phyloP scores from a whole-genome alignment of 2,113 vertebrate species.

The Holacanthus passer region DNA sequence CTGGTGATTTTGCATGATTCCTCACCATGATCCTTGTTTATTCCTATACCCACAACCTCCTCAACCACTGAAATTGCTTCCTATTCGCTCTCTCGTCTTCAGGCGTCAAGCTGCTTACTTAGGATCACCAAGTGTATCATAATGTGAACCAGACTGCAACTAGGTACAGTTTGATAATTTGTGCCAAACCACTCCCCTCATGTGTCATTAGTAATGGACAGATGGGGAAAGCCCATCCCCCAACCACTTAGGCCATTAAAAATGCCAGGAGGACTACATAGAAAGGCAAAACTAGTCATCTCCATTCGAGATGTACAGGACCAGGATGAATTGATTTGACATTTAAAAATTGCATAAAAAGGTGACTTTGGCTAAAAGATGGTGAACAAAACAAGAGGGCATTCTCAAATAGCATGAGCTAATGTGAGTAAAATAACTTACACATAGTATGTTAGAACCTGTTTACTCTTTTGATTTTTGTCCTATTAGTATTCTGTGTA shows the following conservation, averaged over 20 bases:
- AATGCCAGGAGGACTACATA: neutral
- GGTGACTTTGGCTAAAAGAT: neutral
- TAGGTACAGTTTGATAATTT: constrained; percentile 13
- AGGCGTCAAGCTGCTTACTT: neutral
- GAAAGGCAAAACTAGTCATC: neutral
- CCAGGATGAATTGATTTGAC: no score
- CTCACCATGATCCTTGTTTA: neutral
- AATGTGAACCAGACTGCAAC: neutral
- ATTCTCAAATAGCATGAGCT: neutral
- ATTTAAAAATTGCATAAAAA: neutral
- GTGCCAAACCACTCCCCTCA: constrained; percentile 9
- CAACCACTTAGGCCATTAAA: constrained; percentile 4
- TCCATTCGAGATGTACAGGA: neutral
- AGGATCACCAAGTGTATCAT: neutral
- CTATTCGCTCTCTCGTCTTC: neutral
- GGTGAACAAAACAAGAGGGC: neutral
- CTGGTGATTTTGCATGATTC: neutral
- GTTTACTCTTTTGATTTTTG: neutral
- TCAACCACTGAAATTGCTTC: neutral
- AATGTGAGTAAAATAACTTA: neutral
- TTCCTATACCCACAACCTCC: neutral
- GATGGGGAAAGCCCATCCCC: constrained; percentile 29
- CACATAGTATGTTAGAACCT: neutral
- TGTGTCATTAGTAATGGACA: constrained; percentile 44
- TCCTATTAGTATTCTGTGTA: neutral